These are phyloP conservation scores for Hydractinia symbiolongicarpus DNA, from an alignment of 30 jellyfish, hydroid and myxozoan genomes.

Conservation along the genomic window DNA sequence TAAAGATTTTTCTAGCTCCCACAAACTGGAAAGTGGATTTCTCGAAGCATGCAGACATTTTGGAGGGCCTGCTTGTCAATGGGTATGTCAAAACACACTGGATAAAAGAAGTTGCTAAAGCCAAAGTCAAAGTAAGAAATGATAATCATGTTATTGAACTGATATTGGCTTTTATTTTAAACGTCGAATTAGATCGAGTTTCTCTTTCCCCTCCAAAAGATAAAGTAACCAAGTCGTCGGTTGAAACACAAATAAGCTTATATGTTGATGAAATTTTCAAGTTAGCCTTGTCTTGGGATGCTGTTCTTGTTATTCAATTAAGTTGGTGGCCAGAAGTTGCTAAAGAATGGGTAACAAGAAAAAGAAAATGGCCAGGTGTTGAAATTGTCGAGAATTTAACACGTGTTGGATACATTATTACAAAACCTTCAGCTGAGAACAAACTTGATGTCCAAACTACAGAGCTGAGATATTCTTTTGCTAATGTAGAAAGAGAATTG, in stretches of 20 bases:
- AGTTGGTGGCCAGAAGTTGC: slow-evolving; percentile 33
- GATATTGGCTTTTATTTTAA: neutral
- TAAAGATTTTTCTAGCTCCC: no score
- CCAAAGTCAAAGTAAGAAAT: neutral
- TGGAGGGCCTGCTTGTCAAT: neutral
- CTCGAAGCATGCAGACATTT: neutral
- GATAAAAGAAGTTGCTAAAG: neutral
- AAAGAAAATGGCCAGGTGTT: slow-evolving; percentile 24
- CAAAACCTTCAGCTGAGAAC: slow-evolving; percentile 16
- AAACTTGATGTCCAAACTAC: neutral
- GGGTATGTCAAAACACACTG: slow-evolving; percentile 9
- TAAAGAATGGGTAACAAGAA: slow-evolving; percentile 11
- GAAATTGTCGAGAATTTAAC: neutral
- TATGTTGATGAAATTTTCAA: neutral
- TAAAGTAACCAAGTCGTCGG: slow-evolving; percentile 16
- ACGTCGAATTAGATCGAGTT: neutral
- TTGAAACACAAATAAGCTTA: neutral
- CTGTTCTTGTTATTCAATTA: neutral
- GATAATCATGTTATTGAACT: neutral
- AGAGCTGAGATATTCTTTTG: slow-evolving; percentile 17
- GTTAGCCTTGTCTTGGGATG: slow-evolving; percentile 1
- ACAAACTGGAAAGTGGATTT: no score
- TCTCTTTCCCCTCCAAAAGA: neutral
- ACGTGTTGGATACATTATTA: neutral
- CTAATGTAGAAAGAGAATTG: slow-evolving; percentile 28